Evolutionary conservation across 2,113 vertebrate genomes (phyloP).

Genomic region (Otus sunia): DNA sequence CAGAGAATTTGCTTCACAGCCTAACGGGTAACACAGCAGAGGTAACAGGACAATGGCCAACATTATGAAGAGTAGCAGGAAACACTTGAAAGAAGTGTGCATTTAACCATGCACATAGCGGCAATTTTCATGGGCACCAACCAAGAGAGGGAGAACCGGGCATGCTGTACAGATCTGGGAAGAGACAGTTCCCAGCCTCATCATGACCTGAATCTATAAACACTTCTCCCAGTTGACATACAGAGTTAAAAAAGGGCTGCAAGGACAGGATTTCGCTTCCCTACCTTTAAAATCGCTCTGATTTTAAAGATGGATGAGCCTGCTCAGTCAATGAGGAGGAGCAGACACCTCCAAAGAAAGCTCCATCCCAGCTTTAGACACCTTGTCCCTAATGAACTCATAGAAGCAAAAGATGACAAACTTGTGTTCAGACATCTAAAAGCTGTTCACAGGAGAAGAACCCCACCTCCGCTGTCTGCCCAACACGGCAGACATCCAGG

Average conservation of each 20-base stretch:
- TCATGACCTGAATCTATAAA: not conserved
- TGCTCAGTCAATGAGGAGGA: not conserved
- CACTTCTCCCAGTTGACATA: not conserved
- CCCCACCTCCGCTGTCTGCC: conserved; percentile 32
- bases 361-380: not conserved
- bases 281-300: not conserved
- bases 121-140: not conserved
- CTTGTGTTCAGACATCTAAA: conserved; percentile 18
- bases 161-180: not conserved
- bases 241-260: not conserved
- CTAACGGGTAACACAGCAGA: not conserved
- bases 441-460: not conserved
- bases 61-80: not conserved
- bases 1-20: not conserved
- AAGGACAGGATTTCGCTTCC: not conserved
- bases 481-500: not conserved
- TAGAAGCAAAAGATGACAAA: not conserved
- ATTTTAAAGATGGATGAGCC: not conserved
- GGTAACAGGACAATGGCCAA: not conserved
- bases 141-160: not conserved
- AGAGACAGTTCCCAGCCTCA: not conserved
- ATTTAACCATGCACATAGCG: fast-evolving
- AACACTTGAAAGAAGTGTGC: not conserved
- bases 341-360: not conserved
- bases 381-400: not conserved